Base-by-base conservation (phyloP, 2,888 invertebrate species). In the Spicauda simplicius region DNA sequence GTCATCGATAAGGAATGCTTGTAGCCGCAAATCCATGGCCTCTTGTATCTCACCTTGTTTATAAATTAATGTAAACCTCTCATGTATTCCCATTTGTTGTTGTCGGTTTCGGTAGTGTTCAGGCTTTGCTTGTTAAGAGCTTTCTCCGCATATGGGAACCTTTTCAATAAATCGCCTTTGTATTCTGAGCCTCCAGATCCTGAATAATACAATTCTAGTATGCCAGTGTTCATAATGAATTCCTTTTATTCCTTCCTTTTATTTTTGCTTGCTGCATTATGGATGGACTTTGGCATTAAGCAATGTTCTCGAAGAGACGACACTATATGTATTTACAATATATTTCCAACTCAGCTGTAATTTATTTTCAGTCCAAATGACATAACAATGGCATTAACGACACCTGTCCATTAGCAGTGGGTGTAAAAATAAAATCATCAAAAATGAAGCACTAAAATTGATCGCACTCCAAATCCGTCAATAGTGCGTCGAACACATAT, bases 1-100 rank as follows among this genome's bases (percentile, higher is more conserved):
- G 77, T 70, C 68, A 72, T 74, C 75, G 91, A 91, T 91, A 90
- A 91, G 83, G 80, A 73, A 70, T 68, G 64, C 70, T 58, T 59
- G 54, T 62, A 61, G 59, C 64, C 41, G 55, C 52, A 59, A 57
- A 52, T 59, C 59, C 41, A 45, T 50, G 45, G 18, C 41, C 45
- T 25, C 45, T 45, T 59, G 61, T 62, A 20, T 54, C 54, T 54
- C 18, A 33, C 33, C 8, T 68, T 67, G 62, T 57, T 57, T 57
- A 25, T 25, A n/a, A 19, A 41, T 41, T 37, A 14, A 14, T 14
- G 10, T 2, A 33, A 33, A 14, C 16, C n/a, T 16, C 18, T 50
- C 50, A 4, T 50, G 50, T 4, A 18, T 50, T 50, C 10, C n/a
- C 11, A 50, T 10, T 50, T 48, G 16, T 48, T 16, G 3, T 48